A percentile compares a stretch with the other conserved stretches of the same genome.
Evolutionary conservation across 2,113 vertebrate species (phyloP).

Genomic region (Hyperoodon ampullatus): DNA sequence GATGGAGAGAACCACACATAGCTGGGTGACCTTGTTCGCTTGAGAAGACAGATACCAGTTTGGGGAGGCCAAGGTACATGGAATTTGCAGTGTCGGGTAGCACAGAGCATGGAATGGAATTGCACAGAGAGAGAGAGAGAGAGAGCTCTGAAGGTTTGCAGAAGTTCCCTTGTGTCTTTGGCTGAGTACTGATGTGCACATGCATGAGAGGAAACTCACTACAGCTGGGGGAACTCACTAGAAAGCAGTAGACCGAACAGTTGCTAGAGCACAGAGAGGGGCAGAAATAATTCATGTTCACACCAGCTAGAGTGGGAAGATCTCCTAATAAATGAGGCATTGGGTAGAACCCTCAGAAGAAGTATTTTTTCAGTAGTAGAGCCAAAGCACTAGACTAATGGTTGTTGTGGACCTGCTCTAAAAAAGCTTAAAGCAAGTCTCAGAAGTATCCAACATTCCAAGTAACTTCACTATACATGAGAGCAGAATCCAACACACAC

Average conservation of each 20-base stretch:
- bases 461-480: not conserved
- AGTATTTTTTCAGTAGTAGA: not conserved
- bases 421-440: not conserved
- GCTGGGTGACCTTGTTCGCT: not conserved
- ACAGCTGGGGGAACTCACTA: not conserved
- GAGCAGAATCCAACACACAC: not conserved
- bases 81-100: not conserved
- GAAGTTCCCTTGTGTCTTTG: not conserved
- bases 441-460: not conserved
- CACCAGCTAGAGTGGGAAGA: not conserved
- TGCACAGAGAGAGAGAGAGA: not conserved
- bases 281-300: not conserved
- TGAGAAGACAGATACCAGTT: not conserved
- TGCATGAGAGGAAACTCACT: not conserved
- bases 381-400: not conserved
- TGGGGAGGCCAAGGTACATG: not conserved
- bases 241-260: not conserved
- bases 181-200: not conserved
- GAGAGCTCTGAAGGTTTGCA: too few relatives aligned
- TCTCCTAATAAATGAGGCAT: not conserved
- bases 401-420: not conserved
- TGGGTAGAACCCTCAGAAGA: not conserved
- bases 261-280: not conserved
- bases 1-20: not conserved
- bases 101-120: not conserved